Percentiles rank a stretch among this genome's conserved stretches.
phyloP scores from a whole-genome alignment of 1,140 invertebrate genomes.

The Gyrodactylus bullatarudis region DNA sequence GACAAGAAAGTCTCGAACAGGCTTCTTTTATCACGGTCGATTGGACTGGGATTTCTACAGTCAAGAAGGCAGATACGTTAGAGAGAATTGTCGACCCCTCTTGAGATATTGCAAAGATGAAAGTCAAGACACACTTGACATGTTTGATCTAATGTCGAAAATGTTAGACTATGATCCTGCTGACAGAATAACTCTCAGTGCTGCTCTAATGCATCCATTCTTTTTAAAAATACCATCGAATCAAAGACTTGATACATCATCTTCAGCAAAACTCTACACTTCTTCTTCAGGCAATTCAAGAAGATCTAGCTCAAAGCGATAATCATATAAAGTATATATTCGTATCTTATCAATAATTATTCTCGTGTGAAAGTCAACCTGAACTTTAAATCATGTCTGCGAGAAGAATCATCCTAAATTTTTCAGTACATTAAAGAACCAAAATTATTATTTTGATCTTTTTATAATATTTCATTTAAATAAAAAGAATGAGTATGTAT shows the following conservation, averaged over 20 bases:
- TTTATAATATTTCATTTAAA: too few relatives aligned
- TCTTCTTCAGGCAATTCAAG: background rate
- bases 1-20: constrained; percentile 40
- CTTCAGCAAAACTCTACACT: background rate
- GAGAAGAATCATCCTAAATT: too few relatives aligned
- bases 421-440: too few relatives aligned
- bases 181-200: constrained; percentile 47
- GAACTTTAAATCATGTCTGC: too few relatives aligned
- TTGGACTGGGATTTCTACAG: constrained; percentile 19
- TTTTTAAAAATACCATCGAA: constrained; percentile 24
- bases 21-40: constrained; percentile 17
- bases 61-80: constrained; percentile 16
- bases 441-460: too few relatives aligned
- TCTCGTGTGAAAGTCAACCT: too few relatives aligned
- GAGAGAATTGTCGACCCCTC: constrained; percentile 69
- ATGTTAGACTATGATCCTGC: constrained; percentile 89
- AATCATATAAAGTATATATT: too few relatives aligned
- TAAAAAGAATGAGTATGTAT: too few relatives aligned
- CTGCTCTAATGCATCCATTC: constrained; percentile 62
- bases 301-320: background rate
- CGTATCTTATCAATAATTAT: too few relatives aligned
- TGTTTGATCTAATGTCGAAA: constrained; percentile 64
- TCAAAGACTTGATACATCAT: background rate
- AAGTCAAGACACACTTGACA: constrained; percentile 42
- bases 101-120: constrained; percentile 48